These are phyloP conservation scores for Henricia sp. DNA, from an alignment of 53 echinoderm and acorn worm genomes.

Conservation along the genomic window DNA sequence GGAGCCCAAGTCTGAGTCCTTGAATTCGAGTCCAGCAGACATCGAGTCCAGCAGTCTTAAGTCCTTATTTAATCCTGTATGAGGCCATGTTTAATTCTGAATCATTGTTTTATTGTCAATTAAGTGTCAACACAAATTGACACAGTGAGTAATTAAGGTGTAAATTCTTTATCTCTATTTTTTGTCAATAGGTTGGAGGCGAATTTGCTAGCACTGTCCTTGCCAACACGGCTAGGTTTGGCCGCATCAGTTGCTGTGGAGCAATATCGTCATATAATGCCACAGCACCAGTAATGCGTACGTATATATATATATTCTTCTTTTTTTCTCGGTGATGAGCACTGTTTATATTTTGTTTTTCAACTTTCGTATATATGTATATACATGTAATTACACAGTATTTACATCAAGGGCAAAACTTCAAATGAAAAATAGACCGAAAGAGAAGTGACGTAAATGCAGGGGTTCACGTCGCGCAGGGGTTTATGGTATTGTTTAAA, in stretches of 20 bases:
- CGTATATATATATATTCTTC: neutral
- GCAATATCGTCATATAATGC: constrained; percentile 80
- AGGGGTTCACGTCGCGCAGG: too few species aligned
- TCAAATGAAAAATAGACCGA: neutral
- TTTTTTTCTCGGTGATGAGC: neutral
- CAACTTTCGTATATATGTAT: neutral
- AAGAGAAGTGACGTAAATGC: neutral
- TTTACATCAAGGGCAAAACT: neutral
- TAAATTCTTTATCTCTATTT: neutral
- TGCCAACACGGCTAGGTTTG: constrained; percentile 70
- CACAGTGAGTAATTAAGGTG: neutral
- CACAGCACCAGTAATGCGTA: constrained; percentile 16
- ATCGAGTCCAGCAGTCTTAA: too few species aligned
- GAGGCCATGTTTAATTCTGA: too few species aligned
- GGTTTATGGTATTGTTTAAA: too few species aligned
- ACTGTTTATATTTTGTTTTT: neutral
- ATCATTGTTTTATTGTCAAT: too few species aligned
- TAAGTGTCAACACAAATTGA: too few species aligned
- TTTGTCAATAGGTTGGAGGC: constrained; percentile 80
- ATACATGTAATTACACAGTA: neutral
- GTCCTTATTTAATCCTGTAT: too few species aligned
- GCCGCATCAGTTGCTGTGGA: constrained; percentile 79
- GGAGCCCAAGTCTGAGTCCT: too few species aligned
- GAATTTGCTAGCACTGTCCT: constrained; percentile 67
- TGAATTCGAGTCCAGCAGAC: too few species aligned